Percentiles rank a stretch among this genome's conserved stretches.
Evolutionary conservation across 2,113 vertebrate genomes (phyloP).

Genomic region (Maccullochella peelii): DNA sequence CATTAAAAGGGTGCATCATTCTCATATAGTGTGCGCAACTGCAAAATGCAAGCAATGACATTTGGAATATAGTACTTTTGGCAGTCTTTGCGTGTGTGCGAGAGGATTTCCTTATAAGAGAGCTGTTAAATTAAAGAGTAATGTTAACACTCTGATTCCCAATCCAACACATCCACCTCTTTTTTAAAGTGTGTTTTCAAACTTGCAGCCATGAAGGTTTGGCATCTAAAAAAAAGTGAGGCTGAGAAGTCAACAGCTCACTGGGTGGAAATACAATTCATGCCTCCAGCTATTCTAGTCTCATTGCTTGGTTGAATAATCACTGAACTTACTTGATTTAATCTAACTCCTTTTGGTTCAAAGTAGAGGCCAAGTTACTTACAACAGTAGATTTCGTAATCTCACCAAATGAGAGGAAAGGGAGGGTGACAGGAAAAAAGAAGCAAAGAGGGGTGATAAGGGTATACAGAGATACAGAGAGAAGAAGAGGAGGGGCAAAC

Average conservation of each 20-base stretch:
- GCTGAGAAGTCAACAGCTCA: slow-evolving; percentile 50
- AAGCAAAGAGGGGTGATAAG: background rate
- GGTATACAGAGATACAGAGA: background rate
- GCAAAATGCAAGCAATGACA: background rate
- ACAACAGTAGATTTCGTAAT: background rate
- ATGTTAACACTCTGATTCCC: slow-evolving; percentile 5
- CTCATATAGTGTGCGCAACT: background rate
- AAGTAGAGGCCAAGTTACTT: background rate
- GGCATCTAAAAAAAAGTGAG: slow-evolving; percentile 14
- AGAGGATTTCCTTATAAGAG: slow-evolving; percentile 11
- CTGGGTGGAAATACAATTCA: slow-evolving; percentile 50
- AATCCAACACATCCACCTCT: slow-evolving; percentile 8
- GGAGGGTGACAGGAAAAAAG: background rate
- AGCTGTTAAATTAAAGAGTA: slow-evolving; percentile 37
- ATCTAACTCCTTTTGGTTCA: background rate
- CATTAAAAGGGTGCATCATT: background rate
- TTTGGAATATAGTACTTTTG: slow-evolving; percentile 9
- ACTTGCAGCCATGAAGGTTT: slow-evolving; percentile 19
- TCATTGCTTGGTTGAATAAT: background rate
- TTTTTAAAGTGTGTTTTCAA: slow-evolving; percentile 26
- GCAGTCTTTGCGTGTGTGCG: background rate
- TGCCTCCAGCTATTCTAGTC: slow-evolving; percentile 42
- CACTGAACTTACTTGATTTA: background rate
- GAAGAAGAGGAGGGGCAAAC: background rate
- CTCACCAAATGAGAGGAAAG: background rate